A percentile compares a stretch with the other conserved stretches of the same genome.
phyloP scores from a whole-genome alignment of 2,888 invertebrate species.

The Cephus runcator region DNA sequence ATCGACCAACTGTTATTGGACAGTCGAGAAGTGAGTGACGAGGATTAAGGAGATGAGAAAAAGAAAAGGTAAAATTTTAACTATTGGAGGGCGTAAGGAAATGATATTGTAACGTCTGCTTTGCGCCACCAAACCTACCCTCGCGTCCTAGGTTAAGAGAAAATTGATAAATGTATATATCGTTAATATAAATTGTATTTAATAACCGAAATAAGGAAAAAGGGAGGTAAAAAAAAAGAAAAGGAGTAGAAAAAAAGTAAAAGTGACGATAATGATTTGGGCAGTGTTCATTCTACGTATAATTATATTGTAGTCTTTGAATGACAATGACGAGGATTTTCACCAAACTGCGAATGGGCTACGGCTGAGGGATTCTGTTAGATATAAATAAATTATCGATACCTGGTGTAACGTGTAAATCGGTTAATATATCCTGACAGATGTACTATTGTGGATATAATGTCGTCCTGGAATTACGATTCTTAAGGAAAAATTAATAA shows the following conservation, averaged over 20 bases:
- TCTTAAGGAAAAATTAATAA: too few relatives aligned
- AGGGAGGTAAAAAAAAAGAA: not conserved
- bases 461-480: too few relatives aligned
- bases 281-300: too few relatives aligned
- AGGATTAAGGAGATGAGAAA: conserved; percentile 5
- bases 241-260: not conserved
- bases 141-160: conserved; percentile 35
- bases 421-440: conserved; percentile 16
- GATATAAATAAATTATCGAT: conserved; percentile 44
- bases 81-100: conserved; percentile 18
- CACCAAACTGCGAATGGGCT: too few relatives aligned
- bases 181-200: conserved; percentile 59
- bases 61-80: conserved; percentile 9
- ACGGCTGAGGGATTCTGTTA: not conserved
- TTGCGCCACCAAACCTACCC: conserved; percentile 32
- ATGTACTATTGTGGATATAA: too few relatives aligned
- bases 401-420: conserved; percentile 32
- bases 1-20: too few relatives aligned
- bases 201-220: conserved; percentile 34
- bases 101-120: conserved; percentile 29
- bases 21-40: not conserved
- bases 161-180: conserved; percentile 50
- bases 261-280: conserved; percentile 8
- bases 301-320: too few relatives aligned
- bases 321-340: too few relatives aligned